Evolutionary conservation across 2,113 vertebrate species (phyloP).

Genomic region (Myodes glareolus): DNA sequence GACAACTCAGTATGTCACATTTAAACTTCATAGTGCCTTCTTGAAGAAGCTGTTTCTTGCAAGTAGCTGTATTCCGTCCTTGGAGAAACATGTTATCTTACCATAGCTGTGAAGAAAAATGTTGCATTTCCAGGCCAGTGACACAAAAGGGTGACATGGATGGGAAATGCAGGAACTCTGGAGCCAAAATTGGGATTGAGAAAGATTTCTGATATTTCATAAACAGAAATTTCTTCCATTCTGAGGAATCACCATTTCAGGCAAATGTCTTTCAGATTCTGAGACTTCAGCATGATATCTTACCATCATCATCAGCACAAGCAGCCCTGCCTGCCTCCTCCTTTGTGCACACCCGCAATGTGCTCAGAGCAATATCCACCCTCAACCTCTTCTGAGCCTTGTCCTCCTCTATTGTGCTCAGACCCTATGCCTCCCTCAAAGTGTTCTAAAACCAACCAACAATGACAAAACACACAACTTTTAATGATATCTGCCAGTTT

Average conservation of each 20-base stretch:
- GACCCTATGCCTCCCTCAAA: not conserved
- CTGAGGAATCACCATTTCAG: not conserved
- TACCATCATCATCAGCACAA: constrained; percentile 68
- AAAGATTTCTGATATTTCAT: not conserved
- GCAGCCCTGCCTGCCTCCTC: not conserved
- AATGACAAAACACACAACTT: not conserved
- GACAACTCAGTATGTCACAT: no score
- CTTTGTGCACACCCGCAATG: not conserved
- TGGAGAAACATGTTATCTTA: not conserved
- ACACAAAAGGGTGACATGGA: not conserved
- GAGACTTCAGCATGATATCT: constrained; percentile 52
- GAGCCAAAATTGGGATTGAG: not conserved
- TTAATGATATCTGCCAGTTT: not conserved
- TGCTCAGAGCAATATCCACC: not conserved
- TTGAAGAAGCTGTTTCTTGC: no score
- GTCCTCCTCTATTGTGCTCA: not conserved
- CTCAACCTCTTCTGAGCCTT: not conserved
- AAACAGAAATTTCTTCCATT: not conserved
- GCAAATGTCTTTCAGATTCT: constrained; percentile 53
- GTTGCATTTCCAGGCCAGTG: not conserved
- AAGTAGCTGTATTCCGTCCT: no score
- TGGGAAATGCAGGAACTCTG: no score
- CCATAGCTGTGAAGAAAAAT: not conserved
- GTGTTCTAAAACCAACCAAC: not conserved
- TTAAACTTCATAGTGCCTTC: no score